Percentiles rank a stretch among this genome's conserved stretches.
phyloP scores from a whole-genome alignment of 2,113 vertebrate genomes.

The Pheucticus melanocephalus region DNA sequence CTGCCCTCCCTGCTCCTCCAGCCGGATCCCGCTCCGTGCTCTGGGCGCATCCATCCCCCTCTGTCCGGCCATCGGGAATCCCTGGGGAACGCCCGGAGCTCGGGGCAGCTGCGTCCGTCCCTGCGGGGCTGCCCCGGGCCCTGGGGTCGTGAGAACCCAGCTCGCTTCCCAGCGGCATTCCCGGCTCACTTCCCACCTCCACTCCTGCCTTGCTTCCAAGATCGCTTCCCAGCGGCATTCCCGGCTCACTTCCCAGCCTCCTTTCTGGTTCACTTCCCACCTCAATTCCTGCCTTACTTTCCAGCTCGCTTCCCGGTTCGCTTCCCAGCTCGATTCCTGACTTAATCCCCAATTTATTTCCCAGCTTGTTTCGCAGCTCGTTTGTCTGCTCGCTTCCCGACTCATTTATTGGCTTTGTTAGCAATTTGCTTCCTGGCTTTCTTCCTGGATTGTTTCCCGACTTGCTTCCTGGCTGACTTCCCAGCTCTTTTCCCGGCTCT shows the following conservation, averaged over 20 bases:
- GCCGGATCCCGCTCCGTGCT: neutral
- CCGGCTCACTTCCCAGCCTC: no score
- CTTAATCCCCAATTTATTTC: neutral
- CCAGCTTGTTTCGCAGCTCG: accelerated
- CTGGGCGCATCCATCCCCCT: accelerated
- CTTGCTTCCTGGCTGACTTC: no score
- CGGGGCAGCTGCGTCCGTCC: accelerated
- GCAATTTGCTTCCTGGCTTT: neutral
- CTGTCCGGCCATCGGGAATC: accelerated
- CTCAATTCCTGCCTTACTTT: accelerated
- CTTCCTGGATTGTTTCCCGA: no score
- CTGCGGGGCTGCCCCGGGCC: accelerated
- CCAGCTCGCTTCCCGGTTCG: accelerated
- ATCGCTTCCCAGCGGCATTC: accelerated
- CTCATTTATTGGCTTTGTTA: neutral
- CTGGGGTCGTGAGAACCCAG: accelerated
- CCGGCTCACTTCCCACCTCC: accelerated
- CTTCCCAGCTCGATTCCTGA: accelerated
- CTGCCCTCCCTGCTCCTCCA: neutral
- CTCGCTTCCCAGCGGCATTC: accelerated
- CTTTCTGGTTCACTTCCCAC: accelerated
- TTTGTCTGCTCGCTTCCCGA: neutral
- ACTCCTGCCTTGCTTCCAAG: accelerated
- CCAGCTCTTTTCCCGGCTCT: accelerated
- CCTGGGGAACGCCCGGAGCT: accelerated